Evolutionary conservation across 2,797 vertebrate genomes (phyloP), one percentile per base, ranked within the genome.

Genomic region (Hylomyscus alleni): DNA sequence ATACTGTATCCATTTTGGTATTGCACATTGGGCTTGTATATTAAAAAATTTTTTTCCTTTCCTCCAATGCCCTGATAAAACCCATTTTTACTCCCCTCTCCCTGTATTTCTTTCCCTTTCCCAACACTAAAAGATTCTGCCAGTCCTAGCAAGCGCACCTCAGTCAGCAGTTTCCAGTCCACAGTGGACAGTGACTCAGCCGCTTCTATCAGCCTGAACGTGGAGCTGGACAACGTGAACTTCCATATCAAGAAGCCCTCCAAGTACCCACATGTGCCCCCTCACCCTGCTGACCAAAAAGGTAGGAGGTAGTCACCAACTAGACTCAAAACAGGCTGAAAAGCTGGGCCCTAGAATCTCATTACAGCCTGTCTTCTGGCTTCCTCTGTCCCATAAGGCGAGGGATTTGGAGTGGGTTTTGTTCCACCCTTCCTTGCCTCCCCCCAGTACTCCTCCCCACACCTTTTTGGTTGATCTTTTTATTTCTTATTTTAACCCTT

Each of bases 161-260:
- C 99, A 9, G 99, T 99, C 98, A 99, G 99, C 99, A 99, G 99
- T 98, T 99, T 99, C 99, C 99, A 99, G 98, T 99, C 99, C 86
- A 99, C 99, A 97, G 99, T 99, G 99, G 99, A 99, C 99, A 99
- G 99, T 96, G 99, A 99, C 99, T 99, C 99, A 2, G 99, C 99
- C 9, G 99, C 99, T 93, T 99, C 99, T 96, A 99, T 99, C 98
- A 99, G 99, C 99, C 99, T 99, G 97, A 99, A 99, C 98, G 99
- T 99, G 99, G 99, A 99, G 99, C 99, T 99, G 98, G 99, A 99
- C 99, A 99, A 99, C 97, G 99, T 99, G 98, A 99, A 99, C 99
- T 99, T 99, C 98, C 99, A 99, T 99, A 99, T 99, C 99, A 99
- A 99, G 99, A 99, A 99, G 98, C 99, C 99, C 98, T 99, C 99